Percentiles rank a stretch among this genome's conserved stretches.
These are phyloP conservation scores for Eilema depressum DNA, from an alignment of 2,888 invertebrate species.

Conservation along the genomic window DNA sequence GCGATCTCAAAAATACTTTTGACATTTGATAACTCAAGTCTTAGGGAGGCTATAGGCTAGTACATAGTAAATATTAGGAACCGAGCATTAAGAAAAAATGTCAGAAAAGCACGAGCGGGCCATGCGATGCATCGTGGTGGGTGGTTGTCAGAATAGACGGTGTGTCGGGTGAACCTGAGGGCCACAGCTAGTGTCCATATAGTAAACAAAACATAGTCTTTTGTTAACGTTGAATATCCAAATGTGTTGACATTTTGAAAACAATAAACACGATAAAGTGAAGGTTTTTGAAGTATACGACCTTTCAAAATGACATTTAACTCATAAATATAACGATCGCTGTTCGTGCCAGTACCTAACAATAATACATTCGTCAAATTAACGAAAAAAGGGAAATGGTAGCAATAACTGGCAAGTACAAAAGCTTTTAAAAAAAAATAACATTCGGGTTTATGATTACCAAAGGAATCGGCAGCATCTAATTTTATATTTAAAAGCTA, in stretches of 20 bases:
- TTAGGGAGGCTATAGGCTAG: background rate
- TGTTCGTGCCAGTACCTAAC: slow-evolving; percentile 42
- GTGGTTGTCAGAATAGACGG: background rate
- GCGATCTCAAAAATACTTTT: background rate
- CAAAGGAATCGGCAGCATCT: slow-evolving; percentile 56
- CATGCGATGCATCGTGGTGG: background rate
- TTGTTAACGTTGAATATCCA: slow-evolving; percentile 14
- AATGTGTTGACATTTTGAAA: slow-evolving; percentile 32
- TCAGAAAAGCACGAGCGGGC: background rate
- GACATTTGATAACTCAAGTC: background rate
- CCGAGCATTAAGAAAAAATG: background rate
- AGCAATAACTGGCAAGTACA: slow-evolving; percentile 35
- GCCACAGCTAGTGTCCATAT: background rate
- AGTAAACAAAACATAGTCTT: background rate
- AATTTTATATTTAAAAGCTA: slow-evolving; percentile 67
- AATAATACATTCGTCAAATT: slow-evolving; percentile 48
- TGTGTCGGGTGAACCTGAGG: background rate
- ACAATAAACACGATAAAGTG: slow-evolving; percentile 28
- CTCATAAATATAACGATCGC: slow-evolving; percentile 24
- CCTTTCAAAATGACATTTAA: slow-evolving; percentile 45
- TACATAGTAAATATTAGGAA: background rate
- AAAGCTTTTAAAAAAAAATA: slow-evolving; percentile 32
- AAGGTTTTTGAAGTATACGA: slow-evolving; percentile 20
- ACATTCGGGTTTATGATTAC: slow-evolving; percentile 59
- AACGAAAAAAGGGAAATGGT: slow-evolving; percentile 38